phyloP scores from a whole-genome alignment of 2,113 vertebrate genomes.

The Paraplagusia blochii region DNA sequence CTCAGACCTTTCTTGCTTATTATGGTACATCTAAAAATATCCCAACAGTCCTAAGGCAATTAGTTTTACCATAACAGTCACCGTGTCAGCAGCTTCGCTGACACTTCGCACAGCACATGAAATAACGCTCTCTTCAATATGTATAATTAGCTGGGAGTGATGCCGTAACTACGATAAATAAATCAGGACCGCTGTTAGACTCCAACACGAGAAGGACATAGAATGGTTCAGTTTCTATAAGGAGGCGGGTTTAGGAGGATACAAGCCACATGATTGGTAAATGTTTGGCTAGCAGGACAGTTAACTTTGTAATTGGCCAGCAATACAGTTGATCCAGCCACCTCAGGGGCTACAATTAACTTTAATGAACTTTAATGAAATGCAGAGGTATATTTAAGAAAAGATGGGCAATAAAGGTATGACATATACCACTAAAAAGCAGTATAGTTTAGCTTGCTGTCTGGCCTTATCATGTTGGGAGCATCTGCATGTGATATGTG shows the following conservation, averaged over 20 bases:
- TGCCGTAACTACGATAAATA: too few relatives aligned
- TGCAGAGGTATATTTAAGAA: slow-evolving; percentile 28
- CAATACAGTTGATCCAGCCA: slow-evolving; percentile 27
- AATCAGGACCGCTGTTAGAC: slow-evolving; percentile 4
- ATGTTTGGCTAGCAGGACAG: slow-evolving; percentile 54
- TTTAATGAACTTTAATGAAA: too few relatives aligned
- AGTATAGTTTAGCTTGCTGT: too few relatives aligned
- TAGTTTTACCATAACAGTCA: slow-evolving; percentile 18
- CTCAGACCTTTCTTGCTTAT: slow-evolving; percentile 53
- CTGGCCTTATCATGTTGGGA: too few relatives aligned
- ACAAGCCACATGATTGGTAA: slow-evolving; percentile 3
- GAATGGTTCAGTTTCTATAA: slow-evolving; percentile 17
- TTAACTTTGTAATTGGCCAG: slow-evolving; percentile 38
- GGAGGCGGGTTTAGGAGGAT: not conserved
- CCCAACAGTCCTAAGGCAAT: slow-evolving; percentile 27
- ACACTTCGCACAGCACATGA: slow-evolving; percentile 5
- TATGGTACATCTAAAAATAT: slow-evolving; percentile 50
- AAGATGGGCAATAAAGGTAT: not conserved
- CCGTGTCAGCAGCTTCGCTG: slow-evolving; percentile 14
- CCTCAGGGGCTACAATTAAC: slow-evolving; percentile 4
- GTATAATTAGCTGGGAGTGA: slow-evolving; percentile 5
- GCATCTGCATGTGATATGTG: too few relatives aligned
- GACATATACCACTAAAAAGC: too few relatives aligned
- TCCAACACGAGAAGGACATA: slow-evolving; percentile 9
- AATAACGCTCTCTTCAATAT: not conserved